Evolutionary conservation across 2,888 invertebrate genomes (phyloP), one percentile per base, ranked within the genome.

Genomic region (Mythimna loreyi): DNA sequence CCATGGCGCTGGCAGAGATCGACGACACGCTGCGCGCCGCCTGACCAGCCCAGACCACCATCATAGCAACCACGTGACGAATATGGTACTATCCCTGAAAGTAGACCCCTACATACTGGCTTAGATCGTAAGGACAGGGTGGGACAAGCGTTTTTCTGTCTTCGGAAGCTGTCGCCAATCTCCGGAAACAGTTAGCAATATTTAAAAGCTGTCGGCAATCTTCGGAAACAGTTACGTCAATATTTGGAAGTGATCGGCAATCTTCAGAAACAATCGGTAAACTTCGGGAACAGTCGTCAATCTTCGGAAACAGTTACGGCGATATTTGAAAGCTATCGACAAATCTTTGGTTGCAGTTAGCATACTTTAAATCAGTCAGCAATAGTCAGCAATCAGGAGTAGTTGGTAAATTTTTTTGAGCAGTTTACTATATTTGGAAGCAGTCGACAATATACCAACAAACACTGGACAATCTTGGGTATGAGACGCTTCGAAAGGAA

Each of bases 1-100:
- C 92, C n/a, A 83, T 87, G 45, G 77, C 89, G 0, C 73, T 92
- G 0, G 89, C 91, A 0, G 92, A 94, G 43, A 73, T 94, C 0
- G 93, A 94, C 59, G 92, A 93, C 11, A 87, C 90, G 30, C 75
- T 93, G 0, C 86, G 85, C 8, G 90, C 90, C 0, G 78, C 86
- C 4, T 91, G 87, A 88, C 66, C 33, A 0, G 0, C 2, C 43
- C 0, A 45, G n/a, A 2, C 8, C 2, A 6, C 0, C 6, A 43
- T 2, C 0, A 43, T 16, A 16, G 19, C 6, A 1, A 13, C 6
- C 16, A 16, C 23, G 25, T 50, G 8, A 50, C 25, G 50, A 50
- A 50, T 50, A 25, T 25, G 16, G 50, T 16, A 1, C 25, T 25
- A 25, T 8, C 19, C 50, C 25, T 45, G n/a, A 8, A 19, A 19